phyloP scores from a whole-genome alignment of 1,140 invertebrate species.

The Hycleus phaleratus region DNA sequence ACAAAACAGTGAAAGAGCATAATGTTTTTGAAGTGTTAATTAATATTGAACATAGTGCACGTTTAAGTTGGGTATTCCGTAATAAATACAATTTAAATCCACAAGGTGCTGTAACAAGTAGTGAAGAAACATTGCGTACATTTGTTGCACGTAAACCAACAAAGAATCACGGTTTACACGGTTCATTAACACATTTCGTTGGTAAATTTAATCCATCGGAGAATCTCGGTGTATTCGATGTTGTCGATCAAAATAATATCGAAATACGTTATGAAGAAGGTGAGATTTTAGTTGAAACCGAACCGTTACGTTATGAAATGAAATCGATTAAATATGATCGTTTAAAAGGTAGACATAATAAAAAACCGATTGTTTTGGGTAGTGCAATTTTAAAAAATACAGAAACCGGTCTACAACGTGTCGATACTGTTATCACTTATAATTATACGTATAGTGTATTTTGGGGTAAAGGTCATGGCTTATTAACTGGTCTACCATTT shows the following conservation, averaged over 20 bases:
- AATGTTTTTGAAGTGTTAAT: constrained; percentile 64
- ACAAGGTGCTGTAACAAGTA: constrained; percentile 57
- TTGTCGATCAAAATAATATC: constrained; percentile 55
- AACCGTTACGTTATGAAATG: constrained; percentile 67
- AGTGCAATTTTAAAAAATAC: constrained; percentile 56
- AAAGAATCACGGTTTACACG: constrained; percentile 35
- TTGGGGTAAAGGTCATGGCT: constrained; percentile 70
- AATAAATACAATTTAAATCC: constrained; percentile 53
- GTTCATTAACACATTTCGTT: constrained; percentile 51
- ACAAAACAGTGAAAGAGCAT: constrained; percentile 51
- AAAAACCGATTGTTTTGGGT: constrained; percentile 49
- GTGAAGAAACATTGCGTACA: constrained; percentile 39
- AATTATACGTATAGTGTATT: constrained; percentile 58
- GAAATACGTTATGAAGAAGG: constrained; percentile 52
- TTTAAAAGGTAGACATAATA: constrained; percentile 47
- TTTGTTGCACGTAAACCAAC: constrained; percentile 47
- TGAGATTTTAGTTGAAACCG: constrained; percentile 68
- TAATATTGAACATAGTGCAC: constrained; percentile 67
- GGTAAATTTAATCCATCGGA: constrained; percentile 57
- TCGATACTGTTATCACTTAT: constrained; percentile 64
- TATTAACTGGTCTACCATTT: constrained; percentile 65
- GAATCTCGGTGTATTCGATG: constrained; percentile 56
- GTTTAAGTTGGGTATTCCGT: constrained; percentile 65
- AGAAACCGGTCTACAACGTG: constrained; percentile 41
- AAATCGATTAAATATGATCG: constrained; percentile 55